Percentiles rank a stretch among this genome's conserved stretches.
These are phyloP conservation scores for Malurus elegans DNA, from an alignment of 2,113 vertebrate genomes.

Conservation along the genomic window DNA sequence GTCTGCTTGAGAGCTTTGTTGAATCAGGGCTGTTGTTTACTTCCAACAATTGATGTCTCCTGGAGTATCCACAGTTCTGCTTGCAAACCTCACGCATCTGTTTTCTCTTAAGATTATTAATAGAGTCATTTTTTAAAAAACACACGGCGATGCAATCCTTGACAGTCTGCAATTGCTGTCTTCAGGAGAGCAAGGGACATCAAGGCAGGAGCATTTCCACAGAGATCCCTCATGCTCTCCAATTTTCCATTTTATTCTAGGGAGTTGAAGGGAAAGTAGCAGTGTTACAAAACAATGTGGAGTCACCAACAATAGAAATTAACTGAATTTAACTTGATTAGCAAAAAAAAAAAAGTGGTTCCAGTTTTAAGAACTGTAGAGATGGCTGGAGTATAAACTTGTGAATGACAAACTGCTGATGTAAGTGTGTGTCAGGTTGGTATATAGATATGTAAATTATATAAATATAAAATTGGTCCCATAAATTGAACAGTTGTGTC, in stretches of 20 bases:
- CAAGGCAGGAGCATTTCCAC: not conserved
- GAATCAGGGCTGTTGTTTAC: constrained; percentile 49
- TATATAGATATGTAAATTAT: not conserved
- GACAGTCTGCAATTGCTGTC: not conserved
- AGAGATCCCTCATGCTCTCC: not conserved
- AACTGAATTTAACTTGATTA: not conserved
- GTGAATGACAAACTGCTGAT: not conserved
- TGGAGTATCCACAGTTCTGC: not conserved
- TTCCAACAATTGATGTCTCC: constrained; percentile 43
- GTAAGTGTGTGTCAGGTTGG: not conserved
- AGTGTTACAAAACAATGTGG: not conserved
- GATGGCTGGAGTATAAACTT: not conserved
- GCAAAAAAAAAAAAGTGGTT: not conserved
- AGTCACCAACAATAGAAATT: not conserved
- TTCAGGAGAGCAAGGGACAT: not conserved
- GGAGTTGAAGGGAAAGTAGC: not conserved
- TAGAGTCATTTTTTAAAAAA: not conserved
- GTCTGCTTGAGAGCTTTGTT: constrained; percentile 58
- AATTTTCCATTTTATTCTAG: not conserved
- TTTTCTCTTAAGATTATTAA: constrained; percentile 29
- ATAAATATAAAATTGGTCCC: not conserved
- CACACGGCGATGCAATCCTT: fast-evolving
- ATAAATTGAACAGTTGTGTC: not conserved
- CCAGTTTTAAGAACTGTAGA: not conserved
- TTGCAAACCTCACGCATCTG: constrained; percentile 14